Conservation (phyloP, 2,888 invertebrate species). For the Dyspetes luteomarginatus region DNA sequence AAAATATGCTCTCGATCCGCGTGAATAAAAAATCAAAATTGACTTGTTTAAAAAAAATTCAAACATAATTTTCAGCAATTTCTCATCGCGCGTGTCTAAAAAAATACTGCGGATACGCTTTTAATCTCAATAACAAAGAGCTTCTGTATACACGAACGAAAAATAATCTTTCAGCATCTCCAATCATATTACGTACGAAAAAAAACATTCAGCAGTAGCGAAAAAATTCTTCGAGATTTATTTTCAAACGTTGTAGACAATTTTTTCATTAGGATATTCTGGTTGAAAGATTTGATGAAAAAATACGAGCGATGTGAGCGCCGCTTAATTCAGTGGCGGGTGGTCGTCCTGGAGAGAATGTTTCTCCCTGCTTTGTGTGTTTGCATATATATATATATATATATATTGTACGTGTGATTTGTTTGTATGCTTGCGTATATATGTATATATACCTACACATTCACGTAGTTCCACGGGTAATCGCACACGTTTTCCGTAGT, state of each 20-base stretch:
- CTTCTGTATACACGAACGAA: neutral
- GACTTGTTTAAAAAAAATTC: neutral
- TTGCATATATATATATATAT: constrained; percentile 6
- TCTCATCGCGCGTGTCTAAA: too few relatives aligned
- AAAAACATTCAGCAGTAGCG: neutral
- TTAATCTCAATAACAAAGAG: constrained; percentile 2
- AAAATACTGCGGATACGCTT: neutral
- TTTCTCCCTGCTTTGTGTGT: constrained; percentile 25
- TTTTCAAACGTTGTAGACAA: neutral
- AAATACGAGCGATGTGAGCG: constrained; percentile 47
- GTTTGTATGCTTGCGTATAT: too few relatives aligned
- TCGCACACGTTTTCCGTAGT: constrained; percentile 59
- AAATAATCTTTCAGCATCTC: neutral
- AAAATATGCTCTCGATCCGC: too few relatives aligned
- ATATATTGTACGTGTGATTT: too few relatives aligned
- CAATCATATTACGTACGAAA: neutral
- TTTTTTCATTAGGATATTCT: neutral
- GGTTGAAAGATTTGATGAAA: constrained; percentile 2
- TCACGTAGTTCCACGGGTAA: constrained; percentile 69
- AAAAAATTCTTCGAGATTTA: neutral
- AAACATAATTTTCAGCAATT: neutral
- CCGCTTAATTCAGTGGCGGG: constrained; percentile 54
- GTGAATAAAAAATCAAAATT: neutral
- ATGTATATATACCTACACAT: constrained; percentile 71
- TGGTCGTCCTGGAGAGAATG: constrained; percentile 18